Conservation (phyloP, 2,888 invertebrate species). For the Rhorus exstirpatorius region DNA sequence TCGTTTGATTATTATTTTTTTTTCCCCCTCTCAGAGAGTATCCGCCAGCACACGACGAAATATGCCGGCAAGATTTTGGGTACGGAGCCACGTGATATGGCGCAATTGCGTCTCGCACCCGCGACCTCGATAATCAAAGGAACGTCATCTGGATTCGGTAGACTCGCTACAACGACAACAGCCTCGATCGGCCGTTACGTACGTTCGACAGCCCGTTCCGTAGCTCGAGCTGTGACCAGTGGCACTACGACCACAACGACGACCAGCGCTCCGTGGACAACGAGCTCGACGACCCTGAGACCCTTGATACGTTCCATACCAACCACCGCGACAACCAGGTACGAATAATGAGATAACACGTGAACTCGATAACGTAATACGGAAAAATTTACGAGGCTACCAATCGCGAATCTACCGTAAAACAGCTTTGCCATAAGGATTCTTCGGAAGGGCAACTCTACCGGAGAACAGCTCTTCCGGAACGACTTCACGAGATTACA, state of each 20-base stretch:
- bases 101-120: constrained; percentile 87
- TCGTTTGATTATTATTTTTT: background rate
- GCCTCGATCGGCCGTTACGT: constrained; percentile 85
- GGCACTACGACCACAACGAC: constrained; percentile 82
- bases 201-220: constrained; percentile 73
- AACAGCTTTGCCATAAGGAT: too few species aligned
- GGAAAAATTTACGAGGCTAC: background rate
- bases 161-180: constrained; percentile 77
- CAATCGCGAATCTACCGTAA: too few species aligned
- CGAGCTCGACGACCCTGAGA: constrained; percentile 77
- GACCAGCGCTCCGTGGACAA: constrained; percentile 82
- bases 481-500: too few species aligned
- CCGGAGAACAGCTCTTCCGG: too few species aligned
- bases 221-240: constrained; percentile 79
- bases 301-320: constrained; percentile 84
- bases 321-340: constrained; percentile 85
- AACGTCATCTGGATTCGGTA: constrained; percentile 77
- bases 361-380: background rate
- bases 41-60: constrained; percentile 91
- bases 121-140: constrained; percentile 86
- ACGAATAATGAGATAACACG: background rate
- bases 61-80: constrained; percentile 91
- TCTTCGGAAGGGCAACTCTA: too few species aligned
- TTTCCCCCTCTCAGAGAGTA: constrained; percentile 87
- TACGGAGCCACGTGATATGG: constrained; percentile 89